phyloP scores from a whole-genome alignment of 2,797 vertebrate species.

The Spheniscus humboldti region DNA sequence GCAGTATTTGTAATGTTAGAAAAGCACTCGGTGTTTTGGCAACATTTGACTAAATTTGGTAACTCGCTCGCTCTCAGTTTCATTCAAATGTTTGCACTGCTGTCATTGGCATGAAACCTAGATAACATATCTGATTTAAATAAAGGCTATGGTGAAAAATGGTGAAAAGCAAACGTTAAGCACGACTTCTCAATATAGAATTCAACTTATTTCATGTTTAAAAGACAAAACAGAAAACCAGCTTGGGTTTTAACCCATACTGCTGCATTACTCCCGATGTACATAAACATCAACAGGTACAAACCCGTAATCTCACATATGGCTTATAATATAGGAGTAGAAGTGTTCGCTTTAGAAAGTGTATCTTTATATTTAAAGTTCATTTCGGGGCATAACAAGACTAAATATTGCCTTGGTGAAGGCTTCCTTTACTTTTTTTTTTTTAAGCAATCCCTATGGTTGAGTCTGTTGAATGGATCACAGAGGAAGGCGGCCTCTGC shows the following conservation, averaged over 20 bases:
- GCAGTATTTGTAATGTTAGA: neutral
- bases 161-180: neutral
- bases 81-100: neutral
- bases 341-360: neutral
- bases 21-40: neutral
- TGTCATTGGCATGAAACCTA: neutral
- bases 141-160: neutral
- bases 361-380: neutral
- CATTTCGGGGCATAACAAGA: neutral
- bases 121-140: neutral
- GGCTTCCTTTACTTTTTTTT: neutral
- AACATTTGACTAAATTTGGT: neutral
- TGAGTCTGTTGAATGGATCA: neutral
- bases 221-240: neutral
- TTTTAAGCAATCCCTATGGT: neutral
- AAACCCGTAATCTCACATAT: accelerated
- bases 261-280: neutral
- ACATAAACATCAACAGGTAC: neutral
- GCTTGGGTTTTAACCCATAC: neutral
- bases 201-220: neutral
- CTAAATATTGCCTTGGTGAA: neutral
- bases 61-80: neutral
- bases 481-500: neutral
- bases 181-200: neutral
- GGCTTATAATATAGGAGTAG: neutral